Base-by-base conservation (phyloP, 2,888 invertebrate species). In the Xiphydria camelus region DNA sequence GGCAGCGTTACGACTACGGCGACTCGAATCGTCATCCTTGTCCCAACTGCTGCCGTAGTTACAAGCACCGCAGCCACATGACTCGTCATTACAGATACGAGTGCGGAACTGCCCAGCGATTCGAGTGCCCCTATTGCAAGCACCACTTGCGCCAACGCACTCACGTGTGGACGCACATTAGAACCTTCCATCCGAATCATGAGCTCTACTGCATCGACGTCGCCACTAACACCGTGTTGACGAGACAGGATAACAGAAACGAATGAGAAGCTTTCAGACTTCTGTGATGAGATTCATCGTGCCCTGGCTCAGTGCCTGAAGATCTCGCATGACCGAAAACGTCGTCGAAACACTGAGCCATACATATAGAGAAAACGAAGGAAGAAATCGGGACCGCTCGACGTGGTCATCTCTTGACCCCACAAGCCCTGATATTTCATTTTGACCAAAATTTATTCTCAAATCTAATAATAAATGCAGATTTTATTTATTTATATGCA, bases 61-160 rank as follows among this genome's bases (percentile, higher is more conserved):
- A 84, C 67, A 78, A 82, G 53, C 79, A 82, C 42, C 82, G 83
- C 52, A 80, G 83, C 7, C 83, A 84, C 59, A 75, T 85, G 62
- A 79, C 80, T 53, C 76, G 83, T 1, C 83, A 83, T 61, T 78
- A 77, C 68, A 78, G 61, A 45, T 74, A 71, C 55, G 77, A 77
- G 53, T 77, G 77, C 48, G 76, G 75, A 2, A 65, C 64, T n/a
- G 61, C 64, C 1, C 72, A 71, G 33, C 61, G 73, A 45, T 78
- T 77, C 57, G 64, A 66, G 45, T 78, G 78, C 43, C 70, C 70
- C 1, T 69, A 70, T 44, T 78, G 78, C 57, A 66, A 68, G 47
- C 60, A 67, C 21, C 64, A 66, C 44, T 48, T 76, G 4, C 60
- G 75, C 15, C 72, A 73, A 42, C 60, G 72, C 4, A 68, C 71